A percentile compares a stretch with the other conserved stretches of the same genome.
These are phyloP conservation scores for Sebastes matsubarae DNA, from an alignment of 2,797 vertebrate species.

Conservation along the genomic window DNA sequence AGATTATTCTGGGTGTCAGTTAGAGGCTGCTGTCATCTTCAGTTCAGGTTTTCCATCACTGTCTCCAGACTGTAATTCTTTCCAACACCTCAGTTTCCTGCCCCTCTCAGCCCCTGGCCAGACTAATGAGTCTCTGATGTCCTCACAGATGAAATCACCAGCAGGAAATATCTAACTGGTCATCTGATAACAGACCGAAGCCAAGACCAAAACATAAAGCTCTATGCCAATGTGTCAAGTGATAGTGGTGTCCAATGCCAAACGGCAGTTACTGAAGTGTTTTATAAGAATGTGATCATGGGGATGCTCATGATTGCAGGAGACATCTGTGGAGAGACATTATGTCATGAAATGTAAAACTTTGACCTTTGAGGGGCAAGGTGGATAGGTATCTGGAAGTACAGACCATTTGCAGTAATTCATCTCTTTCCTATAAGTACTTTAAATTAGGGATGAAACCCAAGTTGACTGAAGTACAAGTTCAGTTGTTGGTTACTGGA, in stretches of 20 bases:
- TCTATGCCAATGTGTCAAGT: conserved; percentile 48
- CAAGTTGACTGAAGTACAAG: not conserved
- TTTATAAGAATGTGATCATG: conserved; percentile 43
- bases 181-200: conserved; percentile 54
- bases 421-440: not conserved
- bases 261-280: conserved; percentile 41
- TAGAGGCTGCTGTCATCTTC: conserved; percentile 30
- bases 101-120: conserved; percentile 45
- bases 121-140: conserved; percentile 61
- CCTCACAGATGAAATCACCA: conserved; percentile 71
- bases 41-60: conserved; percentile 51
- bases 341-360: conserved; percentile 45
- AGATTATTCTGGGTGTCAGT: conserved; percentile 50
- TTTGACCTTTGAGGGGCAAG: conserved; percentile 27
- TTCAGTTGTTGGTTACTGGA: not conserved
- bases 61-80: conserved; percentile 53
- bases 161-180: conserved; percentile 70
- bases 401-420: not conserved
- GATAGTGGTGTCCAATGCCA: conserved; percentile 52
- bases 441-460: not conserved
- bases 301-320: conserved; percentile 12
- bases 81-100: conserved; percentile 65
- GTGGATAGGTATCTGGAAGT: not conserved
- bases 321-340: conserved; percentile 37
- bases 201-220: conserved; percentile 64